phyloP scores from a whole-genome alignment of 2,797 vertebrate species.

The Chloroceryle inda region DNA sequence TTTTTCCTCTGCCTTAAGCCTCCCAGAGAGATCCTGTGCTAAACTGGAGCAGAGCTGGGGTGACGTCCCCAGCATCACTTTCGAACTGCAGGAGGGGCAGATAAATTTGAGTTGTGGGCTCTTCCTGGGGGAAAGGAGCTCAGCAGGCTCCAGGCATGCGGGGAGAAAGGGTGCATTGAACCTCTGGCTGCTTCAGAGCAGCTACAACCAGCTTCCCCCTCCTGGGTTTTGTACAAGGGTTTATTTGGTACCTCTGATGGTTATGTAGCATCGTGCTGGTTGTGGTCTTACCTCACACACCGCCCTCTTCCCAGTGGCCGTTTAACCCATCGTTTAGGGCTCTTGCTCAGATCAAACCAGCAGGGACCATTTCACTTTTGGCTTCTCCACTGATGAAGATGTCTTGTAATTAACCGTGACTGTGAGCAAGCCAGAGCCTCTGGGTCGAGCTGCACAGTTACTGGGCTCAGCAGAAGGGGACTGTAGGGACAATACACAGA shows the following conservation, averaged over 20 bases:
- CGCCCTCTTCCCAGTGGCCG: background rate
- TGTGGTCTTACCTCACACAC: background rate
- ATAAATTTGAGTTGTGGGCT: background rate
- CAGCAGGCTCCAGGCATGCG: fast-evolving
- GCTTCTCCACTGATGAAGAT: background rate
- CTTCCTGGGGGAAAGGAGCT: background rate
- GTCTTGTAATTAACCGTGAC: background rate
- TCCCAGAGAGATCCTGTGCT: background rate
- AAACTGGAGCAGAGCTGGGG: background rate
- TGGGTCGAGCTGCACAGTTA: background rate
- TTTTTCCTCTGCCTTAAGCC: background rate
- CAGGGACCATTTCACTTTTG: background rate
- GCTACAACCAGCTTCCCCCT: background rate
- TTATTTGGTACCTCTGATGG: background rate
- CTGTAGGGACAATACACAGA: fast-evolving
- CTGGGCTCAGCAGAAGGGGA: background rate
- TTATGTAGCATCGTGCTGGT: fast-evolving
- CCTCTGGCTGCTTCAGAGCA: background rate
- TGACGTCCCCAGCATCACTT: background rate
- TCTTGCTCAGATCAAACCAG: background rate
- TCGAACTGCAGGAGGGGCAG: background rate
- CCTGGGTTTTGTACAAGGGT: background rate
- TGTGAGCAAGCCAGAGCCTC: background rate
- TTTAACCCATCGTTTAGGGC: background rate
- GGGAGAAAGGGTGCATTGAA: background rate